These are phyloP conservation scores for Xestia sexstrigata DNA, from an alignment of 2,888 invertebrate species.

Conservation along the genomic window DNA sequence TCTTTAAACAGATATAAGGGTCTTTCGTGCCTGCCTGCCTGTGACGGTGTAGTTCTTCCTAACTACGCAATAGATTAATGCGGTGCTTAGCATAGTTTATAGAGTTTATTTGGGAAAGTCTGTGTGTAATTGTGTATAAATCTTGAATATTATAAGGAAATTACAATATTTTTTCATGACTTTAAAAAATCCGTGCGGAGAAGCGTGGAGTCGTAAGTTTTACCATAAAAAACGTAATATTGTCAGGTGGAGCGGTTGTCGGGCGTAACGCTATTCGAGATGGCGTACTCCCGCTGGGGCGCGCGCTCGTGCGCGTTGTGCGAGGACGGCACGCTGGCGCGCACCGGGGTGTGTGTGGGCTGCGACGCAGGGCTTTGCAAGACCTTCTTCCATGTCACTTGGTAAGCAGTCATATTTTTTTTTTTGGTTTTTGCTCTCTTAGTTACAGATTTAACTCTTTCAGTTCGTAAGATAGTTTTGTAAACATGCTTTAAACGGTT, in stretches of 20 bases:
- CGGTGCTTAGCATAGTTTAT: neutral
- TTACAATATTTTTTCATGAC: neutral
- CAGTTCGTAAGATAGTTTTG: neutral
- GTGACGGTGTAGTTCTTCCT: neutral
- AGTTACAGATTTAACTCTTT: neutral
- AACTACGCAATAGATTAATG: neutral
- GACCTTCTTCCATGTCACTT: constrained; percentile 99
- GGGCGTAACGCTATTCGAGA: constrained; percentile 98
- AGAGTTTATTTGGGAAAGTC: too few species aligned
- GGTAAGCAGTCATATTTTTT: constrained; percentile 89
- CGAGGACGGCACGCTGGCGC: constrained; percentile 95
- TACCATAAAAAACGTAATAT: neutral
- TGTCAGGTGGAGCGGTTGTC: constrained; percentile 94
- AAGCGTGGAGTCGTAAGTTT: neutral
- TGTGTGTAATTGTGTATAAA: too few species aligned
- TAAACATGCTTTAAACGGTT: too few species aligned
- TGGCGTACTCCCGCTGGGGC: constrained; percentile 99
- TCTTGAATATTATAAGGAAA: neutral
- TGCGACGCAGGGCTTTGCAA: constrained; percentile 99
- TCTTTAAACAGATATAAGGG: neutral
- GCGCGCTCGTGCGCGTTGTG: constrained; percentile 97
- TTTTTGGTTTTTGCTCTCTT: neutral
- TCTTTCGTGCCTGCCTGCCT: neutral
- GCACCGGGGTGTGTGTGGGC: constrained; percentile 98
- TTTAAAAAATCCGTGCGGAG: neutral